Evolutionary conservation across 2,797 vertebrate species (phyloP), one percentile per base, ranked within the genome.

Genomic region (Poecilia velifera): DNA sequence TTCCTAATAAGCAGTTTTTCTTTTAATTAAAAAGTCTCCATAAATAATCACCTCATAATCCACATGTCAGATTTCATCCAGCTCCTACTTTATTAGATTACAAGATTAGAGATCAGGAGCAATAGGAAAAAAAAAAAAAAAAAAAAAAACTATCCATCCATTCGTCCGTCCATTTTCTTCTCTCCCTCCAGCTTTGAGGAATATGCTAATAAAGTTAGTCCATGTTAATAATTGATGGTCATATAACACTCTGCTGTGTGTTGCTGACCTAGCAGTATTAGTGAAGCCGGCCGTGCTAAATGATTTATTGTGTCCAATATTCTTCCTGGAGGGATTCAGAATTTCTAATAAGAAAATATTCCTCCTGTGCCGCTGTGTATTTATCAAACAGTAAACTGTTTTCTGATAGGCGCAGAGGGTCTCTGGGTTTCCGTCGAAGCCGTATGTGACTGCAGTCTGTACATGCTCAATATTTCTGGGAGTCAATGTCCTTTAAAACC

Each of bases 11-110:
- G 94, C 93, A 92, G 91, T 95, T 96, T 96, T 95, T 95, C 93
- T 95, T 95, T 95, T 96, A 95, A 96, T 95, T 96, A 95, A 95
- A 95, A 96, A 94, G 94, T 93, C 94, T 91, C 93, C 93, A 93
- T 94, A 95, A 96, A 96, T 96, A 95, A 96, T 95, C 94, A 93
- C 93, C 95, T 94, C 94, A 95, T 95, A 95, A 96, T 95, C 93
- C 92, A 93, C 93, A 91, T 95, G 95, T 95, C 95, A 95, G 91
- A 94, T 93, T 93, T 90, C 81, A 95, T 95, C 90, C 92, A 91
- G 91, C 83, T 90, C 90, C 89, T 86, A 91, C 90, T 94, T 95
- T 94, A 91, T 95, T 95, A 92, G 79, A 86, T 74, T 82, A 74
- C 39, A 43, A 86, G 82, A 93, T 93, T 86, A 88, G 83, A 88